Conservation (phyloP, 2,888 invertebrate genomes). For the Machimus rusticus region DNA sequence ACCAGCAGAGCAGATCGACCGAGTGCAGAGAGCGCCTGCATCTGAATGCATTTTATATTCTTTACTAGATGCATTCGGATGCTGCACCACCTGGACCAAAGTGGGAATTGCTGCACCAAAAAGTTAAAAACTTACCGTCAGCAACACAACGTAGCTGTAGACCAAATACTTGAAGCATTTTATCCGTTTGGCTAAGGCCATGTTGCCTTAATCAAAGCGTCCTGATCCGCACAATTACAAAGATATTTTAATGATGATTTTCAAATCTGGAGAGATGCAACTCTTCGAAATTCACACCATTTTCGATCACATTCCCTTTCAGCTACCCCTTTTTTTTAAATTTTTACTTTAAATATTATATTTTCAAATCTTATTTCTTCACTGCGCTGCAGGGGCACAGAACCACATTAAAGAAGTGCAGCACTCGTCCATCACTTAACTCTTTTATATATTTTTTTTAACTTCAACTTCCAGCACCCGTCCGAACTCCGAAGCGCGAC, state of each 20-base stretch:
- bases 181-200: slow-evolving; percentile 61
- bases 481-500: neutral
- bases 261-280: neutral
- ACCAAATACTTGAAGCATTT: slow-evolving; percentile 63
- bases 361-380: neutral
- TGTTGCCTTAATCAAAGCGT: slow-evolving; percentile 46
- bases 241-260: neutral
- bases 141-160: slow-evolving; percentile 61
- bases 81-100: neutral
- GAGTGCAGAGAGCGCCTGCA: neutral
- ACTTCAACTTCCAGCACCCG: neutral
- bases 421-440: slow-evolving; percentile 11
- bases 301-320: neutral
- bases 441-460: too few relatives aligned
- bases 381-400: neutral
- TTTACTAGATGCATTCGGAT: neutral
- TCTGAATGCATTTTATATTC: neutral
- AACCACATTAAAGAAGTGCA: slow-evolving; percentile 25
- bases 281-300: slow-evolving; percentile 8
- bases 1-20: neutral
- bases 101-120: neutral
- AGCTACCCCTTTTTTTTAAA: neutral
- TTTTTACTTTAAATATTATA: neutral
- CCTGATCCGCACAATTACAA: neutral
- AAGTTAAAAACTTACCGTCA: slow-evolving; percentile 61